Percentiles rank a stretch among this genome's conserved stretches.
phyloP scores from a whole-genome alignment of 2,113 vertebrate genomes.

The Calcarius ornatus region DNA sequence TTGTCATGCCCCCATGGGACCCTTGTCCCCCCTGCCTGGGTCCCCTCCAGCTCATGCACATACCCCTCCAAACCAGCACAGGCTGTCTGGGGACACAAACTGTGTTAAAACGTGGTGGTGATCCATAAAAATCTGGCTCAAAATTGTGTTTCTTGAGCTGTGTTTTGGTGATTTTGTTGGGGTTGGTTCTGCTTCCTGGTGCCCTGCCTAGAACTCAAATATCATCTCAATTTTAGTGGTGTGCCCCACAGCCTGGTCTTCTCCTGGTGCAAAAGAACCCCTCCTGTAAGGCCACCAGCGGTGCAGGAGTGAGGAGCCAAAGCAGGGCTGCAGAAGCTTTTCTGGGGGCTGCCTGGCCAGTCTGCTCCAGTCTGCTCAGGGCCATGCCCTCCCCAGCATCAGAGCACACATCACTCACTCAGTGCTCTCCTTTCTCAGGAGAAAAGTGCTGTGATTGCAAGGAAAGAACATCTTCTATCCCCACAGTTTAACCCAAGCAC shows the following conservation, averaged over 20 bases:
- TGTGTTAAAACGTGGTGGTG: neutral
- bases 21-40: accelerated
- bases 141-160: neutral
- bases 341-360: neutral
- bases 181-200: neutral
- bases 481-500: neutral
- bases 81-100: neutral
- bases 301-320: neutral
- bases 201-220: neutral
- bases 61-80: neutral
- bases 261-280: neutral
- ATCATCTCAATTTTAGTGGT: neutral
- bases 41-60: accelerated
- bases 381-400: neutral
- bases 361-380: neutral
- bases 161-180: neutral
- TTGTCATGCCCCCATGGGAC: neutral
- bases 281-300: neutral
- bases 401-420: accelerated
- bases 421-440: neutral
- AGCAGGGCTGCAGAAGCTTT: neutral
- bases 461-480: neutral
- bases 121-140: neutral
- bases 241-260: neutral
- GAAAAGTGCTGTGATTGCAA: neutral